Evolutionary conservation across 2,888 invertebrate genomes (phyloP), one percentile per base, ranked within the genome.

Genomic region (Plemyria rubiginata): DNA sequence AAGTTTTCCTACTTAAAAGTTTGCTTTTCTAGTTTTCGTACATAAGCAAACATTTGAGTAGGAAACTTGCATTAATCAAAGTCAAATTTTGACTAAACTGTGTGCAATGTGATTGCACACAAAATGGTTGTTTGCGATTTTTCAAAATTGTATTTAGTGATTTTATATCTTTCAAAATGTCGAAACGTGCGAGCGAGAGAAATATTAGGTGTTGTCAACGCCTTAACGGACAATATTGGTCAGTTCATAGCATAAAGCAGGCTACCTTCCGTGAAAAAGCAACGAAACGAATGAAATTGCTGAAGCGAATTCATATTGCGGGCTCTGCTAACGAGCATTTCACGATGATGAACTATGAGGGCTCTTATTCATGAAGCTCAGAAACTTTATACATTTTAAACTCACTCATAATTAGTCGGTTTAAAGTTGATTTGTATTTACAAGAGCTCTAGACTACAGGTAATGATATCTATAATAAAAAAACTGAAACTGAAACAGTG

Each of bases 231-330:
- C 12, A 50, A 49, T n/a, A 50, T 41, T 50, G 46, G 43, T 49
- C 60, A 54, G 50, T 50, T 16, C 15, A 15, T 8, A 43, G 59
- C 7, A 32, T 43, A 54, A 55, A 52, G 53, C 41, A 65, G 48
- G 22, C 15, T 12, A 56, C 36, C 56, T 60, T 53, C 36, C 55
- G 38, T 53, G 16, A 16, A 54, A 56, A 59, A 52, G 49, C 53
- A 57, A 49, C 64, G 40, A 32, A 64, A 60, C 56, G 78, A 84
- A 81, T 80, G 80, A 81, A 88, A 71, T 83, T 86, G 70, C 81
- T 86, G 87, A 82, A 83, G 86, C 90, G 88, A 75, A 79, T 72
- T 75, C 90, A 81, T 85, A 91, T 91, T 91, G 91, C 90, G 90
- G 76, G 81, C 77, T 70, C 70, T 45, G 77, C 85, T 88, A 87